Evolutionary conservation across 2,888 invertebrate genomes (phyloP).

Genomic region (Clusia tigrina): DNA sequence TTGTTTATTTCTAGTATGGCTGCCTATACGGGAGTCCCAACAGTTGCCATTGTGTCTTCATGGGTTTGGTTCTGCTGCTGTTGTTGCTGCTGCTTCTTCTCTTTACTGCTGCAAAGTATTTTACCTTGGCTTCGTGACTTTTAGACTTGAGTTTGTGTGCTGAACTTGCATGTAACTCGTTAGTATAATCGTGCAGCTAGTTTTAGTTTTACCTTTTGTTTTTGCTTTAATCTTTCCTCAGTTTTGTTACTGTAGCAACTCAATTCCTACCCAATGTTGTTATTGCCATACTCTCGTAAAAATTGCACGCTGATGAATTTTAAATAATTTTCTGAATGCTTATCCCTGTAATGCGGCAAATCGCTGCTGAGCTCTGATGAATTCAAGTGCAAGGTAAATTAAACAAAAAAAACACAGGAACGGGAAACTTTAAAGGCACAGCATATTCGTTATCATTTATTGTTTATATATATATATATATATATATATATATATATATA

Average conservation of each 20-base stretch:
- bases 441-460: neutral
- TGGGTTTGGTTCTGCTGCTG: conserved; percentile 8
- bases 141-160: conserved; percentile 35
- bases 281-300: conserved; percentile 14
- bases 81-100: conserved; percentile 4
- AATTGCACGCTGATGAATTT: conserved; percentile 21
- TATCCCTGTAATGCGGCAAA: no score
- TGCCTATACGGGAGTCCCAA: neutral
- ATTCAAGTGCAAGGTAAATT: conserved; percentile 4
- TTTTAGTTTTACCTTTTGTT: neutral
- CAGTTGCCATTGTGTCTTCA: conserved; percentile 15
- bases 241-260: conserved; percentile 10
- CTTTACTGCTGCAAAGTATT: conserved; percentile 33
- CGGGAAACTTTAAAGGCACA: no score
- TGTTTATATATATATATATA: no score
- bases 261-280: conserved; percentile 17
- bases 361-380: neutral
- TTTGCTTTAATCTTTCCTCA: neutral
- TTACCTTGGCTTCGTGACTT: conserved; percentile 48
- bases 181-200: neutral
- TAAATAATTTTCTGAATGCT: conserved; percentile 15
- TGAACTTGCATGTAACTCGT: conserved; percentile 19
- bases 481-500: no score
- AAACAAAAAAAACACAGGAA: no score
- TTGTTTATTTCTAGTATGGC: conserved; percentile 1